A percentile compares a stretch with the other conserved stretches of the same genome.
These are phyloP conservation scores for Mamestra configurata DNA, from an alignment of 1,140 invertebrate species.

Conservation along the genomic window DNA sequence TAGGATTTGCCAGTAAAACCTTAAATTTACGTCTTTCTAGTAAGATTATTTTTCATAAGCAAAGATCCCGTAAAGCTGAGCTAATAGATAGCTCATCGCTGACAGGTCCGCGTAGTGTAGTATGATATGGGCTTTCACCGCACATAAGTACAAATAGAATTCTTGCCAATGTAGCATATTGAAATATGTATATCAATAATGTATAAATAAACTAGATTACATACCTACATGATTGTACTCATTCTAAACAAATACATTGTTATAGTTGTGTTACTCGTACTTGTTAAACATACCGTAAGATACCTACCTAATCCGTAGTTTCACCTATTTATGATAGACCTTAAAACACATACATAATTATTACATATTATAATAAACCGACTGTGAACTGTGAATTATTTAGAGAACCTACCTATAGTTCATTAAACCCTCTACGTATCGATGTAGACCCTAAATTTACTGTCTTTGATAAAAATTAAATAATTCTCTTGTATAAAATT, in stretches of 20 bases:
- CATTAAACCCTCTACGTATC: neutral
- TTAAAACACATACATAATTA: neutral
- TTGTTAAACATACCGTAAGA: constrained; percentile 14
- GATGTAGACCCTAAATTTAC: neutral
- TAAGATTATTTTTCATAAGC: no score
- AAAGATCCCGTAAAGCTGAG: neutral
- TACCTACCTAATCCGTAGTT: constrained; percentile 10
- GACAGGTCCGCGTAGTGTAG: neutral
- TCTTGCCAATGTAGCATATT: constrained; percentile 73
- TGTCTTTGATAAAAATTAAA: neutral
- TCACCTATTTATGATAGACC: neutral
- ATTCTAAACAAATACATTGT: constrained; percentile 19
- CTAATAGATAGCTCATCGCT: neutral
- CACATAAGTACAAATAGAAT: constrained; percentile 77
- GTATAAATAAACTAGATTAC: constrained; percentile 43
- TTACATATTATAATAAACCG: neutral
- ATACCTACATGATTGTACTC: neutral
- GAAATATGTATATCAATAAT: constrained; percentile 47
- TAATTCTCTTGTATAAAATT: neutral
- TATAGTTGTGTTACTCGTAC: constrained; percentile 15
- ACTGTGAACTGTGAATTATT: constrained; percentile 46
- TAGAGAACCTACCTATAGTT: neutral
- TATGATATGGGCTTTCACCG: constrained; percentile 39
- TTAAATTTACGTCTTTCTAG: no score
- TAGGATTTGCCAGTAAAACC: neutral